Evolutionary conservation across 1,140 invertebrate genomes (phyloP), one percentile per base, ranked within the genome.

Genomic region (Diorhabda carinulata): DNA sequence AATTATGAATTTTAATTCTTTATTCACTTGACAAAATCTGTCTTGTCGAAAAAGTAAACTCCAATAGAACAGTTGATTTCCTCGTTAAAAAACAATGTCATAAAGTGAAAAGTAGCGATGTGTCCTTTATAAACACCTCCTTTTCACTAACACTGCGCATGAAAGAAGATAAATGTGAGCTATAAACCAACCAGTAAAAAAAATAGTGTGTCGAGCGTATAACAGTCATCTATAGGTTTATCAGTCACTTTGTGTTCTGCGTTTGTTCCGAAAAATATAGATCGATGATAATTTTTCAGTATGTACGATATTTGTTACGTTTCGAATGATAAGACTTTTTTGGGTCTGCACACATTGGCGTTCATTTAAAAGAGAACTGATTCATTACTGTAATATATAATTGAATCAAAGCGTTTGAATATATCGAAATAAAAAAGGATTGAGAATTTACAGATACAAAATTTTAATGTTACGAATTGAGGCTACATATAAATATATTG

Each of bases 301-400:
- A 61, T 60, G 57, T 66, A 67, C 59, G 63, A 69, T 70, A 74
- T 78, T 78, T 76, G 73, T 73, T 77, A 73, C 75, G 64, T 77
- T 78, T 73, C 77, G 61, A 72, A 70, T 77, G 78, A 80, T 80
- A 80, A 80, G 78, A 76, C 78, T 73, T 78, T 78, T 78, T 77
- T 78, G 78, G 79, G 76, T 77, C 72, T 77, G 25, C 25, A 25
- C 25, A 25, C 25, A 25, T 25, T 25, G 25, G 25, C 25, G 25
- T 25, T 25, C 25, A 25, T 25, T 25, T 25, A 25, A 25, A 25
- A 25, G 25, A 25, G 0, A 25, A 25, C 25, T 25, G 25, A 1
- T 25, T 25, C 25, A 25, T 25, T 25, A 25, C 25, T 25, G 25
- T 25, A 25, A 25, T 25, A 25, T 25, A 25, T 25, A 25, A 25